These are phyloP conservation scores for Borostomias antarcticus DNA, from an alignment of 2,797 vertebrate genomes.

Conservation along the genomic window DNA sequence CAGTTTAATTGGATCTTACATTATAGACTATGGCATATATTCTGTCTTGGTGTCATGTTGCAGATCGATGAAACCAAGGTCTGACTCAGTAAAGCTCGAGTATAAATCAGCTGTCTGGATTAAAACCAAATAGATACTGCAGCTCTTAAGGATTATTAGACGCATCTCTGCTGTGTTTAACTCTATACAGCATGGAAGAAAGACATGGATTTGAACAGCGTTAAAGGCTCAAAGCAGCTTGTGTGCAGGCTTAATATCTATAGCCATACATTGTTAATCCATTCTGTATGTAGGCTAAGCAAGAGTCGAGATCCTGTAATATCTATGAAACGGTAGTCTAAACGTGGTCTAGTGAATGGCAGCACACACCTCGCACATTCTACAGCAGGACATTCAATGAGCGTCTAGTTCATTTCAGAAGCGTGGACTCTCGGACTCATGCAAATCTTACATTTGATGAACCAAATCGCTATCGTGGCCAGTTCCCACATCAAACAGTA, in stretches of 20 bases:
- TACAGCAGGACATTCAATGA: no score
- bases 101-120: not conserved
- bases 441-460: constrained; percentile 25
- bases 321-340: no score
- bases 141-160: not conserved
- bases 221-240: no score
- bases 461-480: constrained; percentile 8
- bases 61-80: not conserved
- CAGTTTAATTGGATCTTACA: not conserved
- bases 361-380: no score
- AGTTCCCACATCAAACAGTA: constrained; percentile 43
- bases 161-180: not conserved
- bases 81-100: not conserved
- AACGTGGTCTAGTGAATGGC: no score
- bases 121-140: not conserved
- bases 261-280: no score
- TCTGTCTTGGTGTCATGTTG: not conserved
- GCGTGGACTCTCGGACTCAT: not conserved
- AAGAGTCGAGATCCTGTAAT: no score
- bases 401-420: not conserved
- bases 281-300: no score
- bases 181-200: no score
- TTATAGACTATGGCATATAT: not conserved
- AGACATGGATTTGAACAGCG: no score
- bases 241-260: no score